Evolutionary conservation across 1,140 invertebrate species (phyloP).

Genomic region (Drosophila pectinifera): DNA sequence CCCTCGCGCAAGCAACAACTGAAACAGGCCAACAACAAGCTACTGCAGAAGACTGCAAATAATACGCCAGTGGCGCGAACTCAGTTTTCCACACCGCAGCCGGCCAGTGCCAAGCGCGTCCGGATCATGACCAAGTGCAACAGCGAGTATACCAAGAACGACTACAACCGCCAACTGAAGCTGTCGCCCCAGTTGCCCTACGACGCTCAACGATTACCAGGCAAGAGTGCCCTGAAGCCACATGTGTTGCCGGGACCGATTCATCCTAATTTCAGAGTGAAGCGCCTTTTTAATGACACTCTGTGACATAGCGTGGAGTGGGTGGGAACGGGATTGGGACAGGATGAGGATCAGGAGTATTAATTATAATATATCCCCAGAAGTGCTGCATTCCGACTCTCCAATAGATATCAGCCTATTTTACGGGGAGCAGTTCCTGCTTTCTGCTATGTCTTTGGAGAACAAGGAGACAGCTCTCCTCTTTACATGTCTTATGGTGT

Average conservation of each 20-base stretch:
- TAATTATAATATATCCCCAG: constrained; percentile 12
- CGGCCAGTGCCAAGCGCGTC: constrained; percentile 84
- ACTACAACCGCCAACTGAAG: constrained; percentile 89
- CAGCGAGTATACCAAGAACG: constrained; percentile 88
- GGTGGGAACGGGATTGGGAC: constrained; percentile 32
- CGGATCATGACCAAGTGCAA: constrained; percentile 89
- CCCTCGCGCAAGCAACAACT: constrained; percentile 79
- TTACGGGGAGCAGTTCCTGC: neutral
- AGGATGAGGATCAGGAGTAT: constrained; percentile 7
- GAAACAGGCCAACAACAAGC: constrained; percentile 67
- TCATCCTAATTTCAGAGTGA: constrained; percentile 90
- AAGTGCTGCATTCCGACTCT: neutral
- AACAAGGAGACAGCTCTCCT: neutral
- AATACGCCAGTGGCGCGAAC: constrained; percentile 26
- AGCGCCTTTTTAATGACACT: constrained; percentile 81
- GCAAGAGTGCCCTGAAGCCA: constrained; percentile 89
- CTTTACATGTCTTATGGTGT: constrained; percentile 28
- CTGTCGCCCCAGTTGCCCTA: constrained; percentile 90
- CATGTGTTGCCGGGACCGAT: constrained; percentile 89
- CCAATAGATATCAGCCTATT: neutral
- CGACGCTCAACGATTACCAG: constrained; percentile 89
- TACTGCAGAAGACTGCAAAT: constrained; percentile 38
- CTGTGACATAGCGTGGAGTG: constrained; percentile 63
- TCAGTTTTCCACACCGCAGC: constrained; percentile 30
- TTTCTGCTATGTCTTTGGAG: constrained; percentile 1